Evolutionary conservation across 2,888 invertebrate species (phyloP), one percentile per base, ranked within the genome.

Genomic region (Ochropacha duplaris): DNA sequence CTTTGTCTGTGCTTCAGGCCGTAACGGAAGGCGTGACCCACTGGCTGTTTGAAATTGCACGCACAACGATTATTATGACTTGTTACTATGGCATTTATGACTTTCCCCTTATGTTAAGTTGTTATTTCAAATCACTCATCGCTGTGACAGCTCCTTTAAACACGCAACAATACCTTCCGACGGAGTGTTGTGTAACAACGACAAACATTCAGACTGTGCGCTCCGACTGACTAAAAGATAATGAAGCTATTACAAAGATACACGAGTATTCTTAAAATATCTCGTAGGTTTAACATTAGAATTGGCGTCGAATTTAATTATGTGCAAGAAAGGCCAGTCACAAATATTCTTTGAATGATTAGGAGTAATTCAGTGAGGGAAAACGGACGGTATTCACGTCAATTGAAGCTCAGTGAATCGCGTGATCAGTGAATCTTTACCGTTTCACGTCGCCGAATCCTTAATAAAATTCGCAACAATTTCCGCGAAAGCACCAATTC

Each of bases 11-110:
- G 52, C 59, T 57, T 55, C 60, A 39, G 59, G 58, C 60, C 66
- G 70, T 73, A 77, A 78, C 76, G 74, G 74, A 69, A 68, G 72
- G 69, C 67, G 64, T 70, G 74, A 62, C 60, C 59, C 59, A 59
- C 58, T 58, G 60, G 65, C 66, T 66, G 66, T 69, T 66, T 59
- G 61, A 62, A 74, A 75, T 65, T 62, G 72, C 74, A 73, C 71
- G 71, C 65, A 70, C 62, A 69, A 61, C 68, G 64, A 71, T 74
- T 57, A 56, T 50, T 31, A 57, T 54, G 39, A 36, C 54, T 59
- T 68, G 66, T 65, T 69, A 61, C 63, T 59, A 67, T 49, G 60
- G 59, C 62, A 50, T 60, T 63, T 54, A 59, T 62, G 60, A 67
- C 72, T 75, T 73, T 71, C 69, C 70, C 65, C 64, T 64, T 67